These are phyloP conservation scores for Clarias magur DNA, from an alignment of 2,113 vertebrate species.

Conservation along the genomic window DNA sequence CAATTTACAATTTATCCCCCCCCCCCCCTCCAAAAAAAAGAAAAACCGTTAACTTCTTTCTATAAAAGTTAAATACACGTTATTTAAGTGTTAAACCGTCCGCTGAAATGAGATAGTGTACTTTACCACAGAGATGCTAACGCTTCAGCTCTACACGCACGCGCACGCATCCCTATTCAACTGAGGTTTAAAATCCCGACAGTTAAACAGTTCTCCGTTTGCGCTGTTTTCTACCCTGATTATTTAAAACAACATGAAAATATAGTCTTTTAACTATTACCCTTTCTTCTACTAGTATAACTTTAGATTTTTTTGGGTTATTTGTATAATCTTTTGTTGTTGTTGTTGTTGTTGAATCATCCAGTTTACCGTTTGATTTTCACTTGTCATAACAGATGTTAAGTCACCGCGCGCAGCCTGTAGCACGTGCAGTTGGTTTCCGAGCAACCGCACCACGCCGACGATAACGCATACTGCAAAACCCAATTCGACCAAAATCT, in stretches of 20 bases:
- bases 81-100: neutral
- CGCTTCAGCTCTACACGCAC: neutral
- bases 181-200: neutral
- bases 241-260: neutral
- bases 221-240: neutral
- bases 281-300: no score
- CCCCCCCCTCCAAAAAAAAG: no score
- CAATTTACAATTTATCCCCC: neutral
- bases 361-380: neutral
- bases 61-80: neutral
- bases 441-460: neutral
- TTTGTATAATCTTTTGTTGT: neutral
- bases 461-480: neutral
- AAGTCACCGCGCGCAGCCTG: neutral
- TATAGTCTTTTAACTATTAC: neutral
- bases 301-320: no score
- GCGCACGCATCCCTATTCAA: neutral
- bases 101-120: neutral
- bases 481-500: neutral
- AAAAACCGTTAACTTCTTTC: no score
- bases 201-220: neutral
- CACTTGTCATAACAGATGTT: neutral
- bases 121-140: neutral
- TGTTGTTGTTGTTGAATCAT: neutral
- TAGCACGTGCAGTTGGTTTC: neutral